Evolutionary conservation across 2,888 invertebrate species (phyloP).

Genomic region (Lycophotia porphyrea): DNA sequence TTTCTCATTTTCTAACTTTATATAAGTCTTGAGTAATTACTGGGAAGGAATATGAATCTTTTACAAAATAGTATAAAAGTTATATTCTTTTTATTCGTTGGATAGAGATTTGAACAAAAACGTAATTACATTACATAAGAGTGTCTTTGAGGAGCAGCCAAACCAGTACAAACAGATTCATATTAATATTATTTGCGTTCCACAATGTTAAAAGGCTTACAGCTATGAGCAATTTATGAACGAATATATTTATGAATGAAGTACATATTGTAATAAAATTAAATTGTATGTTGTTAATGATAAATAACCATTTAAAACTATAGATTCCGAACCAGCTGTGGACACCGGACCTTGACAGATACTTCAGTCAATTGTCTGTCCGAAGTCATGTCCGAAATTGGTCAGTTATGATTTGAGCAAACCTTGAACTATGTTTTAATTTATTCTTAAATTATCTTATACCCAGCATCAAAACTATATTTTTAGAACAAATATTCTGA

Average conservation of each 20-base stretch:
- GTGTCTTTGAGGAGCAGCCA: background rate
- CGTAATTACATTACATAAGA: background rate
- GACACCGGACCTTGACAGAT: background rate
- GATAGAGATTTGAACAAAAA: background rate
- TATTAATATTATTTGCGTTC: too few species aligned
- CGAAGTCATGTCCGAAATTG: background rate
- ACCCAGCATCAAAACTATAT: background rate
- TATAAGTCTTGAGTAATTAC: background rate
- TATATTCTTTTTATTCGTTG: too few species aligned
- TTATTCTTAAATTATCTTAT: background rate
- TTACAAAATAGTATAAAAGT: background rate
- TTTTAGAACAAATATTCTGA: background rate
- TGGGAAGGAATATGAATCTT: background rate
- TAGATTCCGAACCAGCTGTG: background rate
- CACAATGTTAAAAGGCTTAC: too few species aligned
- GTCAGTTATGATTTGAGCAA: background rate
- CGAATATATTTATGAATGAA: too few species aligned
- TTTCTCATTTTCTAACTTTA: constrained; percentile 26
- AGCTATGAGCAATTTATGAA: too few species aligned
- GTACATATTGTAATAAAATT: too few species aligned
- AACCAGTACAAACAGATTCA: too few species aligned
- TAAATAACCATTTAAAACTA: too few species aligned
- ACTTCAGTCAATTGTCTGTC: background rate
- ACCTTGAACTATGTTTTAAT: background rate
- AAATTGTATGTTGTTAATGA: too few species aligned